Evolutionary conservation across 2,888 invertebrate species (phyloP), one percentile per base, ranked within the genome.

Genomic region (Dynastes hyllus): DNA sequence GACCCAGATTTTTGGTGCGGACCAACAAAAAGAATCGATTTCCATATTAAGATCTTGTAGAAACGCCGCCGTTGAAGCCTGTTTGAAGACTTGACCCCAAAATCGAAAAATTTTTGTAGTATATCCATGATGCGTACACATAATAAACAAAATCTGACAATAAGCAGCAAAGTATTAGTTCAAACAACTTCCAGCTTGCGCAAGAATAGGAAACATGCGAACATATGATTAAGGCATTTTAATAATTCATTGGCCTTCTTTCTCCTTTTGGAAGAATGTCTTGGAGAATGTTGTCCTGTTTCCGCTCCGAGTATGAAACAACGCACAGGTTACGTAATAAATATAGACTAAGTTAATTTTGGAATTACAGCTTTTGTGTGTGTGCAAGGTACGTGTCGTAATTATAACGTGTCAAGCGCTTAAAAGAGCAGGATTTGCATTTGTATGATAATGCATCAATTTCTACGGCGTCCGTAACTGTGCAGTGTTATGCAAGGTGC

Each of bases 51-150:
- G 79, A 79, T 77, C 73, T 55, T 73, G 79, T 79, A 73, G 75
- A 79, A 71, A 79, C 73, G 77, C 77, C 77, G 79, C 65, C 78
- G 78, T 32, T 71, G 8, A 45, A 67, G 70, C 79, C 79, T 76
- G 77, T 66, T 77, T 77, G 79, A 73, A 77, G 77, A 73, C 79
- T 79, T 79, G 79, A 79, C 79, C 79, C 77, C 77, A 79, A 79
- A 79, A 79, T 77, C 50, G 75, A 78, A n/a, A n/a, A n/a, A 71
- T 77, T 76, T 77, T 79, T 77, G 70, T 76, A 79, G 77, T 79
- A 53, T 27, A 22, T 69, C 16, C 22, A 45, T 37, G 37, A 29
- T 65, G 67, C 6, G 37, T 27, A 27, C 8, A 8, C 29, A 27
- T 29, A 6, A 65, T 32, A 32, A 9, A n/a, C 37, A n/a, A n/a